A percentile compares a stretch with the other conserved stretches of the same genome.
These are phyloP conservation scores for Leucophenga maculata DNA, from an alignment of 2,888 invertebrate genomes.

Conservation along the genomic window DNA sequence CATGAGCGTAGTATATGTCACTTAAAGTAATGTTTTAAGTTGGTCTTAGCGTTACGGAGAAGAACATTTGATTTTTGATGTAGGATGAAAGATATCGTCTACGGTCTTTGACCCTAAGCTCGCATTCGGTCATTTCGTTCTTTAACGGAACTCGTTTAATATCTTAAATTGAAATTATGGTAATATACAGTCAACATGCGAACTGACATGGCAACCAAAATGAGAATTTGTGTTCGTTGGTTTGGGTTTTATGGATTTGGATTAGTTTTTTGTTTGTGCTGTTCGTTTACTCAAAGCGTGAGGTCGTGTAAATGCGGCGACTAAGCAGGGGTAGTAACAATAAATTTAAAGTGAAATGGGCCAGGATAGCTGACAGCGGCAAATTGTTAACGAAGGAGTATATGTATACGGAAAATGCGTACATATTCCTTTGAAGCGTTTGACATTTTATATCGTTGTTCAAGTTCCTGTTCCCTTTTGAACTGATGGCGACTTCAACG, in stretches of 20 bases:
- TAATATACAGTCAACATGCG: conserved; percentile 66
- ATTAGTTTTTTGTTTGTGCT: neutral
- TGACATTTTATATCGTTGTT: neutral
- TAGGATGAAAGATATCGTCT: neutral
- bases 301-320: no score
- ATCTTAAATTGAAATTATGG: conserved; percentile 68
- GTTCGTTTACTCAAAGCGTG: no score
- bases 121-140: conserved; percentile 42
- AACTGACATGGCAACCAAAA: conserved; percentile 45
- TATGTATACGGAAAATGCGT: neutral
- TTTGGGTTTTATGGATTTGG: no score
- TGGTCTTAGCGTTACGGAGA: neutral
- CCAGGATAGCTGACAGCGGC: neutral
- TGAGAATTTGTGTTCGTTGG: conserved; percentile 45
- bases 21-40: neutral
- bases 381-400: neutral
- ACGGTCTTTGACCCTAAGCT: conserved; percentile 11
- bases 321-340: neutral
- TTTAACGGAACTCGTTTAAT: conserved; percentile 58
- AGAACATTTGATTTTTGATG: no score
- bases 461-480: no score
- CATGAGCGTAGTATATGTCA: no score
- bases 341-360: conserved; percentile 9
- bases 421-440: neutral
- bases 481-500: no score